phyloP scores from a whole-genome alignment of 2,888 invertebrate species.

The Oxystoma pomonae region DNA sequence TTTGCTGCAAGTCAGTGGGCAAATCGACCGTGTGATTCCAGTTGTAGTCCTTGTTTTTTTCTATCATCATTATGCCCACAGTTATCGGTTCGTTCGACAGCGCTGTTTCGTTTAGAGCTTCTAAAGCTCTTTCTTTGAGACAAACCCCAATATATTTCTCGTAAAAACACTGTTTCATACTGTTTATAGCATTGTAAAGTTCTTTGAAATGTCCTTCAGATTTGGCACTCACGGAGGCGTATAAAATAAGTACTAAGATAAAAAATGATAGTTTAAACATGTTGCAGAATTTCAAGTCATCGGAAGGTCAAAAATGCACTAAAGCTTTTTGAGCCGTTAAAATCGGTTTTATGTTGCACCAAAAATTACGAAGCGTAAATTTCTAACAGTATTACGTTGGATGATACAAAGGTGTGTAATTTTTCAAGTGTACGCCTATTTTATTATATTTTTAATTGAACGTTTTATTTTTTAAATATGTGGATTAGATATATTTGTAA shows the following conservation, averaged over 20 bases:
- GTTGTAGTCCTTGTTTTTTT: conserved; percentile 42
- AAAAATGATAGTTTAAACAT: conserved; percentile 6
- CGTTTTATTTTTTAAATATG: background rate
- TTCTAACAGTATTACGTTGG: conserved; percentile 11
- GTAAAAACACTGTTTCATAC: conserved; percentile 40
- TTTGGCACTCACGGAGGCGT: conserved; percentile 7
- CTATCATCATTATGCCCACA: conserved; percentile 40
- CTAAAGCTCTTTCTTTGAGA: conserved; percentile 45
- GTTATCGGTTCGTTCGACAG: conserved; percentile 41
- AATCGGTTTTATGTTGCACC: conserved; percentile 32
- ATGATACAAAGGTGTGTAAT: conserved; percentile 1
- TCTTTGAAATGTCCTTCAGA: conserved; percentile 23
- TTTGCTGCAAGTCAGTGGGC: conserved; percentile 52
- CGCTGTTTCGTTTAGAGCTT: conserved; percentile 47
- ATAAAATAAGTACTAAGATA: background rate
- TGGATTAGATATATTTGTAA: background rate
- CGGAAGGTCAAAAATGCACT: conserved; percentile 12
- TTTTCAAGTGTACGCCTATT: background rate
- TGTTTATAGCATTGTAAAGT: conserved; percentile 26
- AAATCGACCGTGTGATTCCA: conserved; percentile 44
- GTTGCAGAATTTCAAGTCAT: background rate
- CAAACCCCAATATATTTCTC: conserved; percentile 43
- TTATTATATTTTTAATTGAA: background rate
- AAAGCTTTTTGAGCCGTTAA: conserved; percentile 22
- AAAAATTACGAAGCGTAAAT: conserved; percentile 34